phyloP scores from a whole-genome alignment of 1,140 invertebrate genomes.

The Galleria mellonella region DNA sequence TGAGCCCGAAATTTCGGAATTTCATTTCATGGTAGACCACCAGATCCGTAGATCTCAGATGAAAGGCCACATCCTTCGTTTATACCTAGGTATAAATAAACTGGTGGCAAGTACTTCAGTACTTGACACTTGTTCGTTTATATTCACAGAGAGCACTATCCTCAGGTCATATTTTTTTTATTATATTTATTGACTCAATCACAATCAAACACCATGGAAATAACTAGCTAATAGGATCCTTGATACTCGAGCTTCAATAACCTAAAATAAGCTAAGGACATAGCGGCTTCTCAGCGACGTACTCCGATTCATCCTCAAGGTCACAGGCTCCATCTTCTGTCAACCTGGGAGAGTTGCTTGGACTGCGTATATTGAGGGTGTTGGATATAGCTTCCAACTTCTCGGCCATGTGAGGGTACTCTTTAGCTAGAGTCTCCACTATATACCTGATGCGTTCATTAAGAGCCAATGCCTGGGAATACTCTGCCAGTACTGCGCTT shows the following conservation, averaged over 20 bases:
- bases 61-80: too few relatives aligned
- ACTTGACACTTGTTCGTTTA: too few relatives aligned
- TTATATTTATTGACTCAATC: too few relatives aligned
- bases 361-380: constrained; percentile 44
- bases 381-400: constrained; percentile 33
- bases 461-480: constrained; percentile 30
- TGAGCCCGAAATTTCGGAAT: too few relatives aligned
- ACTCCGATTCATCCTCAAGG: constrained; percentile 11
- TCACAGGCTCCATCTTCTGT: constrained; percentile 23
- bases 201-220: background rate
- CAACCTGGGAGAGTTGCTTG: constrained; percentile 26
- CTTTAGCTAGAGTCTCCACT: constrained; percentile 22
- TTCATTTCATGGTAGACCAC: too few relatives aligned
- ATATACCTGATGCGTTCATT: constrained; percentile 40
- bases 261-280: background rate
- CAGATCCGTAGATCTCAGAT: too few relatives aligned
- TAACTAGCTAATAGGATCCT: background rate
- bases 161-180: too few relatives aligned
- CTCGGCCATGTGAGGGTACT: constrained; percentile 43
- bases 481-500: constrained; percentile 32
- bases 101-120: too few relatives aligned
- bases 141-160: too few relatives aligned
- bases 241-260: too few relatives aligned
- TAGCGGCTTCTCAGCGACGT: constrained; percentile 29
- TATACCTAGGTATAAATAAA: too few relatives aligned